These are phyloP conservation scores for Xestia c-nigrum DNA, from an alignment of 2,888 invertebrate species.

Conservation along the genomic window DNA sequence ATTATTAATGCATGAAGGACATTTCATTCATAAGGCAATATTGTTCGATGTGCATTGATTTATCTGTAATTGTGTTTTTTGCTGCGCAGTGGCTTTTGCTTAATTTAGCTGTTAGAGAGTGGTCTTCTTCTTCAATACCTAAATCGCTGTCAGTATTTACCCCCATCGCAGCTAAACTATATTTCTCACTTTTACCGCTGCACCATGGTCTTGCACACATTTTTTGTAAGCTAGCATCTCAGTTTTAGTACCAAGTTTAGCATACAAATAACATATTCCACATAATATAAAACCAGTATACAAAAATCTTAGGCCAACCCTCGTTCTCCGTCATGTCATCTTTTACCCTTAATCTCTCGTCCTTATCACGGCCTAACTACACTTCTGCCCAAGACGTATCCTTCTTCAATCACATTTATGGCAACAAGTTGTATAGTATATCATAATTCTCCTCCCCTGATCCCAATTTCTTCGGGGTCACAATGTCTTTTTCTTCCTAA, in stretches of 20 bases:
- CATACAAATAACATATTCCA: no score
- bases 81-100: no score
- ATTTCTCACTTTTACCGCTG: neutral
- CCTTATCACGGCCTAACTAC: neutral
- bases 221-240: neutral
- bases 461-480: no score
- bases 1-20: constrained; percentile 12
- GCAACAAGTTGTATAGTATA: neutral
- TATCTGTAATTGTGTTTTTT: neutral
- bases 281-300: no score
- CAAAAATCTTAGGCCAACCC: no score
- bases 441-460: no score
- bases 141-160: neutral
- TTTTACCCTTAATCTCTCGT: neutral
- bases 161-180: neutral
- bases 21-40: constrained; percentile 5
- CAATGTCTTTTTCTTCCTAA: no score
- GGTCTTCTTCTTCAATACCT: neutral
- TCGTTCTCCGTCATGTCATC: neutral
- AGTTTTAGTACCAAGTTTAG: neutral
- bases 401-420: neutral
- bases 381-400: neutral
- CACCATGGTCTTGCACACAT: neutral
- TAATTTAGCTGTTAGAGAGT: neutral
- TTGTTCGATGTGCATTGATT: neutral